Evolutionary conservation across 2,797 vertebrate genomes (phyloP), one percentile per base, ranked within the genome.

Genomic region (Carcharodon carcharias): DNA sequence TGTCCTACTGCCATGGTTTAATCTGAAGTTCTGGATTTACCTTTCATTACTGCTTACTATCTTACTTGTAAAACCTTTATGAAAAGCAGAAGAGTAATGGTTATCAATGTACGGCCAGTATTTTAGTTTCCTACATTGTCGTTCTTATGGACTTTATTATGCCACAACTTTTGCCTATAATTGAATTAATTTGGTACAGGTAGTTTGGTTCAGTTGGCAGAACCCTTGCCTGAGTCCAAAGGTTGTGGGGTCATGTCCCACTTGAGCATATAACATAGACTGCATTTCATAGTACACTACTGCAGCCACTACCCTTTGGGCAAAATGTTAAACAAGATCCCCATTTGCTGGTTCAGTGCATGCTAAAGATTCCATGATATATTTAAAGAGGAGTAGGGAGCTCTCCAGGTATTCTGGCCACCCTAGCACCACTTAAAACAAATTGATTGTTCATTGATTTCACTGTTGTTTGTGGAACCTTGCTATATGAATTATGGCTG

Each of bases 1-100:
- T 82, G n/a, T 82, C 12, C n/a, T 82, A 40, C n/a, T 80, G 35
- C 3, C 16, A 40, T 82, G n/a, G 71, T 82, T 40, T 82, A 82
- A 82, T 82, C 77, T 82, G n/a, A 82, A 82, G 85, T 88, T 88
- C 50, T 54, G 85, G 50, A 88, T 88, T 88, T 56, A 26, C 85
- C 21, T 54, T 87, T 54, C 23, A 16, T 4, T 80, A 80, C 77
- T 45, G 80, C 80, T 45, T 73, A 35, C 28, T 73, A 73, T 73
- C 31, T 82, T 82, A 21, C 5, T 45, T 82, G 40, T 82, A 50
- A 54, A 87, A 45, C 23, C 82, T 87, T 87, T 54, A 31, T 56
- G 87, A 31, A 56, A 56, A 56, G 54, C 50, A 88, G 7, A 71
- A 58, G 58, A 50, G 77, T 9, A 4, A 82, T 1, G 3, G 2